These are phyloP conservation scores for Ips typographus DNA, from an alignment of 1,140 invertebrate species.

Conservation along the genomic window DNA sequence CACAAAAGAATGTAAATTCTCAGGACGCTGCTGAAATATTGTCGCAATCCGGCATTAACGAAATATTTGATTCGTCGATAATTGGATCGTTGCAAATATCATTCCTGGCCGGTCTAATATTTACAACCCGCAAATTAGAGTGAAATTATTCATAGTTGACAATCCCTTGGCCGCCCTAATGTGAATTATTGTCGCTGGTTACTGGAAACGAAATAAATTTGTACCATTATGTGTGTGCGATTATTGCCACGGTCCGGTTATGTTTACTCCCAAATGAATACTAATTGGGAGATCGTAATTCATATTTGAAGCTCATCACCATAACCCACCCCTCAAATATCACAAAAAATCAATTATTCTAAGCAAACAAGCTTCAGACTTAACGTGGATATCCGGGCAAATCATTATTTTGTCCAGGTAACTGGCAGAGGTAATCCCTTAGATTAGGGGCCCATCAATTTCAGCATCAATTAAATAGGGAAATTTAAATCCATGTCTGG, in stretches of 20 bases:
- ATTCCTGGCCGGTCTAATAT: conserved; percentile 3
- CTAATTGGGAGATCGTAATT: too few species aligned
- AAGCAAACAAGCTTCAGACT: too few species aligned
- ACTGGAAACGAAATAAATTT: conserved; percentile 9
- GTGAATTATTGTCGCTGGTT: conserved; percentile 6
- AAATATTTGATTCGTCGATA: background rate
- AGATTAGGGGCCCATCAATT: too few species aligned
- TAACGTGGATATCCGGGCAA: too few species aligned
- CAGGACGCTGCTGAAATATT: background rate
- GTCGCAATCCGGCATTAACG: background rate
- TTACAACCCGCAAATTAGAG: conserved; percentile 8
- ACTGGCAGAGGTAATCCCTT: too few species aligned
- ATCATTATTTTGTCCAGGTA: too few species aligned
- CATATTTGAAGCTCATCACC: too few species aligned
- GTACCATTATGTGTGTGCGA: conserved; percentile 1
- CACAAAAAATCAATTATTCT: too few species aligned
- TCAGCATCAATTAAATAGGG: too few species aligned
- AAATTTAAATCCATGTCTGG: too few species aligned
- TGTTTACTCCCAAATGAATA: background rate
- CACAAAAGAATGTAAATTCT: background rate
- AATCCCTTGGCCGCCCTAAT: conserved; percentile 3
- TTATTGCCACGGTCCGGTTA: conserved; percentile 1
- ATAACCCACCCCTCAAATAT: too few species aligned
- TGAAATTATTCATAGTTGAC: conserved; percentile 15
- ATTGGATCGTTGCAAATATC: conserved; percentile 3